phyloP scores from a whole-genome alignment of 2,888 invertebrate species.

The Polymixis lichenea region DNA sequence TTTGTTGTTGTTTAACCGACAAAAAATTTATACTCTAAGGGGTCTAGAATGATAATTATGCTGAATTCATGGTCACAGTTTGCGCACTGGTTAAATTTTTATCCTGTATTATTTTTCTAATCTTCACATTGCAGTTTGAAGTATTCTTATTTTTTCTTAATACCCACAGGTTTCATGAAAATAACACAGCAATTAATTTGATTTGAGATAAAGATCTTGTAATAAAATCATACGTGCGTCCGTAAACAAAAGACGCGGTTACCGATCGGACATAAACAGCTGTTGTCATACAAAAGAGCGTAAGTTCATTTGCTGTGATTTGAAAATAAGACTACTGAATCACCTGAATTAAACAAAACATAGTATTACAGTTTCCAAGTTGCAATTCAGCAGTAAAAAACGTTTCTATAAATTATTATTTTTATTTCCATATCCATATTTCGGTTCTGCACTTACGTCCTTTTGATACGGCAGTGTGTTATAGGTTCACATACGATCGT shows the following conservation, averaged over 20 bases:
- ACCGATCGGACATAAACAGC: conserved; percentile 27
- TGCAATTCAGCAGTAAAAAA: not conserved
- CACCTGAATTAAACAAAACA: not conserved
- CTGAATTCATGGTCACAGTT: too few species aligned
- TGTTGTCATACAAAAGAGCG: conserved; percentile 5
- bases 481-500: conserved; percentile 81
- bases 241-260: conserved; percentile 57
- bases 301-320: conserved; percentile 21
- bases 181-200: conserved; percentile 47
- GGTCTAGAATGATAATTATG: too few species aligned
- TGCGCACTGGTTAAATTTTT: too few species aligned
- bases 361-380: too few species aligned
- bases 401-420: not conserved
- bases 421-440: not conserved
- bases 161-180: conserved; percentile 33
- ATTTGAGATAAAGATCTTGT: conserved; percentile 53
- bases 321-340: not conserved
- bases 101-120: not conserved
- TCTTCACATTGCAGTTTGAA: not conserved
- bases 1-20: too few species aligned
- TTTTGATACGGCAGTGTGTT: conserved; percentile 25
- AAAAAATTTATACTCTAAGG: too few species aligned
- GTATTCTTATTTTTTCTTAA: not conserved
- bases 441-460: conserved; percentile 26
- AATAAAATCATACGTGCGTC: conserved; percentile 42